Percentiles rank a stretch among this genome's conserved stretches.
These are phyloP conservation scores for Tribolium freemani DNA, from an alignment of 2,888 invertebrate species.

Conservation along the genomic window DNA sequence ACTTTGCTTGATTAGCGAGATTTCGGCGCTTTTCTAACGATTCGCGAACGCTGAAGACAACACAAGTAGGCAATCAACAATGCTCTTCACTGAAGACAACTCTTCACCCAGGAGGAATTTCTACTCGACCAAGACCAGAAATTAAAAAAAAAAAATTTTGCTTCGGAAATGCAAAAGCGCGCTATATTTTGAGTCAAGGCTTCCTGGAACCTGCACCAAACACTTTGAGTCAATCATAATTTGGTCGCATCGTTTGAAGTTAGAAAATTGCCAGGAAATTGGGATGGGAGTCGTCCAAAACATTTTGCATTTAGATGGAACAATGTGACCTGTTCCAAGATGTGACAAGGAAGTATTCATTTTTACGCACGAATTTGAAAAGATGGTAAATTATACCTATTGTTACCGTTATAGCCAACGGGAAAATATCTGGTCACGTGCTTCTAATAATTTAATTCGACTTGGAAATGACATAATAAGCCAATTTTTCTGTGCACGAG, in stretches of 20 bases:
- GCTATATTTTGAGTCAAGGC: too few relatives aligned
- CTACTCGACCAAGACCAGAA: too few relatives aligned
- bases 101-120: too few relatives aligned
- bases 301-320: not conserved
- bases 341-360: not conserved
- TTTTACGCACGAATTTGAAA: not conserved
- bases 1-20: too few relatives aligned
- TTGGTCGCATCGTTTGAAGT: too few relatives aligned
- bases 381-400: not conserved
- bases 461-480: not conserved
- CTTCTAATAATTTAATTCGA: not conserved
- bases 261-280: too few relatives aligned
- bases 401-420: not conserved
- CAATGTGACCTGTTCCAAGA: not conserved
- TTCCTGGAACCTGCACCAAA: too few relatives aligned
- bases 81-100: slow-evolving; percentile 3
- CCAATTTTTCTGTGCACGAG: too few relatives aligned
- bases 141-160: too few relatives aligned
- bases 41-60: not conserved
- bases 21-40: not conserved
- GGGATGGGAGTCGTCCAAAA: too few relatives aligned
- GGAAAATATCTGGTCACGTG: not conserved
- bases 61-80: slow-evolving; percentile 30
- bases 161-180: too few relatives aligned
- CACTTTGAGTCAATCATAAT: too few relatives aligned